A percentile compares a stretch with the other conserved stretches of the same genome.
Evolutionary conservation across 2,113 vertebrate genomes (phyloP).

Genomic region (Neopipo cinnamomea): DNA sequence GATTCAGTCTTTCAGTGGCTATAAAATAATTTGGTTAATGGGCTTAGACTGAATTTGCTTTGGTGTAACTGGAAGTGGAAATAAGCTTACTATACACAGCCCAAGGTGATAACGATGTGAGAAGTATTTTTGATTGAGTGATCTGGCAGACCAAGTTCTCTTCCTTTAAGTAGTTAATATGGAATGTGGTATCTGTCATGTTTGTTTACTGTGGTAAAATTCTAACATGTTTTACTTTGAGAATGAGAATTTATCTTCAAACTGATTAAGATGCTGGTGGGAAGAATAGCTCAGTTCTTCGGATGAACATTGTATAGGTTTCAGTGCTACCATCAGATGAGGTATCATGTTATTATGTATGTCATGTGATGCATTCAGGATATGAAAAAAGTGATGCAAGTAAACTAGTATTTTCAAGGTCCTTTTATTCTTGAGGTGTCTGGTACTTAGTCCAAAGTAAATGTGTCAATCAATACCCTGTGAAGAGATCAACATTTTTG

Average conservation of each 20-base stretch:
- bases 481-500: not conserved
- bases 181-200: not conserved
- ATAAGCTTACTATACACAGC: not conserved
- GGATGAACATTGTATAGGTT: not conserved
- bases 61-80: not conserved
- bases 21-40: not conserved
- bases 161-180: not conserved
- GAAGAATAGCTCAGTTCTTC: not conserved
- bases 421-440: not conserved
- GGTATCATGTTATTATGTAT: not conserved
- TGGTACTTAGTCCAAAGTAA: not conserved
- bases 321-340: not conserved
- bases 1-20: not conserved
- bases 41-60: not conserved
- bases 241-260: not conserved
- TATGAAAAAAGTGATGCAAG: not conserved
- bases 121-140: conserved; percentile 47
- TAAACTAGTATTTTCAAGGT: not conserved
- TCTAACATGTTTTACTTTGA: not conserved
- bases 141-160: not conserved
- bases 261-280: not conserved
- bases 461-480: not conserved
- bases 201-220: conserved; percentile 25
- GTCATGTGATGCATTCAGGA: not conserved
- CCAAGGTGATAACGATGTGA: not conserved